Evolutionary conservation across 2,888 invertebrate genomes (phyloP), one percentile per base, ranked within the genome.

Genomic region (Augochlorella aurata): DNA sequence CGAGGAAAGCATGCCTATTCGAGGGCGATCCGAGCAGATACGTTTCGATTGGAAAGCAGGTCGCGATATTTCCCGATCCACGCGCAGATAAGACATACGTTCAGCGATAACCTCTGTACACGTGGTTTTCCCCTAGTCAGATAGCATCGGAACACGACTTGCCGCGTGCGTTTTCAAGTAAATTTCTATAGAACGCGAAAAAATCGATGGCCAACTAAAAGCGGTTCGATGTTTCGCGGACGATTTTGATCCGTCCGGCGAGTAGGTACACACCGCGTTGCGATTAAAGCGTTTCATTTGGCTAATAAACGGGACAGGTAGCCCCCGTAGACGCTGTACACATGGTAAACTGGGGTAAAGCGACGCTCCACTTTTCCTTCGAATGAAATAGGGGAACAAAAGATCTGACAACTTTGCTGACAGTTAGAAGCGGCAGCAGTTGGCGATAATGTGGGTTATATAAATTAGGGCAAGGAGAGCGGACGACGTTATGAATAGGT

Each of bases 1-100:
- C 38, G 14, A 49, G 14, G 16, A 14, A 49, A 21, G n/a, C 38
- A 65, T 29, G 49, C 49, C 38, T 12, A 38, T 38, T 29, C 73
- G 63, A 63, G 71, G 24, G 24, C 18, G 58, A 16, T 16, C 24
- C 45, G 24, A 10, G 44, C 67, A 52, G 50, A 63, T 67, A 70
- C 38, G 54, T 52, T 65, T 72, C 66, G 67, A 72, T 77, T 67
- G 58, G 18, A 47, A 80, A 68, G 21, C 58, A 21, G 74, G 79
- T 68, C 76, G 61, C 38, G 52, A 52, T 63, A 75, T 68, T 77
- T 65, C n/a, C 58, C 24, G 77, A 80, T 80, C 69, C 73, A 69
- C 63, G 73, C 18, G 49, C 29, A 45, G 80, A 73, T 77, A 80
- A 77, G 63, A n/a, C 49, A 8, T 14, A 29, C 38, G 38, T 14